Base-by-base conservation (phyloP, 2,888 invertebrate genomes). In the Rhogogaster chlorosoma region DNA sequence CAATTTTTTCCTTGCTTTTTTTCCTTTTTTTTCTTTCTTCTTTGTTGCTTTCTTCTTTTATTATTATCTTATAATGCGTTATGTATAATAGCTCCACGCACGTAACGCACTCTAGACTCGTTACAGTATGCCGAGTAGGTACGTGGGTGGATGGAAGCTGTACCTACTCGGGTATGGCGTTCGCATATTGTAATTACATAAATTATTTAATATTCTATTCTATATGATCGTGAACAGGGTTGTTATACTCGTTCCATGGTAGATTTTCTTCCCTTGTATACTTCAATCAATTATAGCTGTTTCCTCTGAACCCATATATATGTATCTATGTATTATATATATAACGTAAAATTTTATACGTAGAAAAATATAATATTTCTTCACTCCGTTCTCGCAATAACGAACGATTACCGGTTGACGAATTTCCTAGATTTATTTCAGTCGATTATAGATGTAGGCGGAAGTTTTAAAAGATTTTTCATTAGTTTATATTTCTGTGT, bases 51-150 rank as follows among this genome's bases (percentile, higher is more conserved):
- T 71, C 22, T 38, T 36, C 88, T 87, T 89, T 91, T 90, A 90
- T 89, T 89, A 90, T 90, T 87, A 89, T 90, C 90, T 90, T 88
- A 90, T 90, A 92, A 91, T 90, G 91, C 91, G 91, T 92, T 91
- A 92, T 91, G 90, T 91, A 91, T 91, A 92, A 92, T 91, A 90
- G 91, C 89, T 88, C 89, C 89, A 88, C 91, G 90, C 91, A 91
- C 91, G 92, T 91, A 92, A 92, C 92, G 91, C 90, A 91, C 90
- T 91, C 89, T 89, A 89, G 89, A 87, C 91, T 92, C 90, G 92
- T 92, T 90, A 89, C 89, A 38, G 26, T 67, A 67, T 32, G 15
- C 29, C 32, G 67, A 15, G 61, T 32, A 26, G n/a, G 18, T 38
- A 67, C 91, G 92, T 92, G 91, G 92, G 92, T 92, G 92, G 92